Conservation (phyloP, 2,888 invertebrate species). For the Parochlus steinenii region DNA sequence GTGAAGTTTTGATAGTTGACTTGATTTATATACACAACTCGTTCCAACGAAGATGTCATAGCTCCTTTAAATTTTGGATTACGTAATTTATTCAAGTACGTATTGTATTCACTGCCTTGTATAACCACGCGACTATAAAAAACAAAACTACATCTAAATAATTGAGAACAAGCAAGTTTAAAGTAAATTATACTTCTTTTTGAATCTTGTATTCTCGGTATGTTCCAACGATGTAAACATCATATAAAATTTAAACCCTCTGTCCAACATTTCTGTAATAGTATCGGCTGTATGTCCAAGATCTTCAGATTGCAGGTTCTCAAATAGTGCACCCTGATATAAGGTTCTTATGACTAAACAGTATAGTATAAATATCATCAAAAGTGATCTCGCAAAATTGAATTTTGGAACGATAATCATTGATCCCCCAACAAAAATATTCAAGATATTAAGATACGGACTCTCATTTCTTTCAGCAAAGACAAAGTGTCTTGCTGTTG, state of each 20-base stretch:
- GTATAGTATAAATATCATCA: conserved; percentile 7
- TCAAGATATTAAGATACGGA: conserved; percentile 4
- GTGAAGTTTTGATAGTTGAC: not conserved
- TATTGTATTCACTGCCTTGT: not conserved
- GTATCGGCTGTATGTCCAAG: not conserved
- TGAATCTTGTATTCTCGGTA: conserved; percentile 9
- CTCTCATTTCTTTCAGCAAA: conserved; percentile 4
- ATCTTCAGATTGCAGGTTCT: conserved; percentile 6
- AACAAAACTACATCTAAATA: not conserved
- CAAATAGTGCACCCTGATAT: conserved; percentile 9
- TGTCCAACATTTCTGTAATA: conserved; percentile 6
- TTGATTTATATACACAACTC: conserved; percentile 4
- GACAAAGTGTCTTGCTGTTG: conserved; percentile 1
- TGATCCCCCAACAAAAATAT: conserved; percentile 6
- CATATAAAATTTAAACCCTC: conserved; percentile 1
- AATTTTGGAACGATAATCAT: not conserved
- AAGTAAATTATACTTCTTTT: not conserved
- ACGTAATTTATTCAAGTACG: not conserved
- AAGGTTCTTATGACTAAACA: conserved; percentile 7
- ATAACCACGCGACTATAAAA: not conserved
- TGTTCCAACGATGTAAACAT: conserved; percentile 3
- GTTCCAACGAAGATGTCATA: conserved; percentile 4
- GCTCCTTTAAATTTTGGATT: conserved; percentile 1
- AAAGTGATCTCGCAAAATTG: conserved; percentile 6
- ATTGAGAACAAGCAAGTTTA: not conserved